Base-by-base conservation (phyloP, 2,888 invertebrate genomes). In the Heliconius cydno region DNA sequence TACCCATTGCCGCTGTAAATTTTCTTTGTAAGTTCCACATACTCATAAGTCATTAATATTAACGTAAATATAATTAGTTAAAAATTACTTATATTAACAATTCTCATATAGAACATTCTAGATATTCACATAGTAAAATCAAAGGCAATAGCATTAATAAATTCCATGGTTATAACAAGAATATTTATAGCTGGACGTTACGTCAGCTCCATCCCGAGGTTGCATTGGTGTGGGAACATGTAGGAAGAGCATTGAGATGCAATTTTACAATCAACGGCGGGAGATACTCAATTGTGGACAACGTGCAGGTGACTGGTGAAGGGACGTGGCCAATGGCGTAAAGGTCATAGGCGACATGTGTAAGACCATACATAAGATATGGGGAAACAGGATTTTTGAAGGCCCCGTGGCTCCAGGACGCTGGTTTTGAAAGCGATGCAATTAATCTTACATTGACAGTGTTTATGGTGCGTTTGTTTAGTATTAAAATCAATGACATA, bases 221-320 rank as follows among this genome's bases (percentile, higher is more conserved):
- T 57, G 73, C 77, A 71, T 77, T 77, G 77, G 28, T 81, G 79
- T 80, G 79, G 73, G 81, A 80, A 81, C 79, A 76, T 80, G 81
- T 76, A 81, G 81, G 81, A 81, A 81, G 81, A 79, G 81, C 76
- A 81, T 85, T 85, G 85, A 84, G 81, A 81, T 83, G 86, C 86
- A 88, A 88, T 88, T 87, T 85, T 85, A 83, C 84, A 87, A 87
- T 87, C 85, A 85, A 81, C 81, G 80, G 67, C 82, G 82, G 82
- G 84, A 85, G 84, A 84, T 80, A 76, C 80, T 80, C 84, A 84
- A 85, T 86, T 85, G 83, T 73, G 78, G 67, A 80, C 79, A 73
- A 66, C 80, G 13, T 75, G 80, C 85, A 85, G 86, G 85, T 85
- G 83, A 82, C 85, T 84, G 86, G 85, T 85, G 83, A 81, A 83